Conservation (phyloP, 2,888 invertebrate genomes). For the Acronicta leporina region DNA sequence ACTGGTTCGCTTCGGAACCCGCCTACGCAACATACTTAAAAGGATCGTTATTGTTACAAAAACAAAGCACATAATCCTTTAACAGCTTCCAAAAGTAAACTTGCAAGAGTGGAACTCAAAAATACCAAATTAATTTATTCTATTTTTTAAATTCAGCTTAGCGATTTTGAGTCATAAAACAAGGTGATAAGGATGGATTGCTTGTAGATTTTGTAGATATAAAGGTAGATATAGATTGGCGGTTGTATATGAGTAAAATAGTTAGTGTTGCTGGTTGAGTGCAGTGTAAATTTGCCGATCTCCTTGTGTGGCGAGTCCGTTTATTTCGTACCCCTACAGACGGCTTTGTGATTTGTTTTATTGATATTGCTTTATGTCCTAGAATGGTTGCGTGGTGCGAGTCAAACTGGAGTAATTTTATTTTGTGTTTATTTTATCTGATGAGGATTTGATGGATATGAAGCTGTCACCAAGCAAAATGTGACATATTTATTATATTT, state of each 20-base stretch:
- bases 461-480: neutral
- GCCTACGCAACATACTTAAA: conserved; percentile 64
- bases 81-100: conserved; percentile 61
- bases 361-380: conserved; percentile 63
- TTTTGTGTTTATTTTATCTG: conserved; percentile 15
- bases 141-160: conserved; percentile 7
- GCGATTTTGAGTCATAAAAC: conserved; percentile 48
- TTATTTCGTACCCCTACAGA: conserved; percentile 74
- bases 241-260: conserved; percentile 76
- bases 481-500: neutral
- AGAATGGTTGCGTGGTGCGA: conserved; percentile 34
- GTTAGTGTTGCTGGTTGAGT: conserved; percentile 83
- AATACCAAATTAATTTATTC: conserved; percentile 60
- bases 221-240: conserved; percentile 49
- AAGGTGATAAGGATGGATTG: conserved; percentile 39
- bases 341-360: conserved; percentile 77
- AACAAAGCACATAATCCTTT: conserved; percentile 78
- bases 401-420: conserved; percentile 31
- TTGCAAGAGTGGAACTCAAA: conserved; percentile 68
- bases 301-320: conserved; percentile 79
- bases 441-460: neutral
- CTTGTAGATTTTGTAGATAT: conserved; percentile 36
- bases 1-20: conserved; percentile 65
- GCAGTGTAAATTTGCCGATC: conserved; percentile 86
- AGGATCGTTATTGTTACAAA: conserved; percentile 64